A percentile compares a stretch with the other conserved stretches of the same genome.
These are phyloP conservation scores for Rhabdophis nuchalis DNA, from an alignment of 2,797 vertebrate species.

Conservation along the genomic window DNA sequence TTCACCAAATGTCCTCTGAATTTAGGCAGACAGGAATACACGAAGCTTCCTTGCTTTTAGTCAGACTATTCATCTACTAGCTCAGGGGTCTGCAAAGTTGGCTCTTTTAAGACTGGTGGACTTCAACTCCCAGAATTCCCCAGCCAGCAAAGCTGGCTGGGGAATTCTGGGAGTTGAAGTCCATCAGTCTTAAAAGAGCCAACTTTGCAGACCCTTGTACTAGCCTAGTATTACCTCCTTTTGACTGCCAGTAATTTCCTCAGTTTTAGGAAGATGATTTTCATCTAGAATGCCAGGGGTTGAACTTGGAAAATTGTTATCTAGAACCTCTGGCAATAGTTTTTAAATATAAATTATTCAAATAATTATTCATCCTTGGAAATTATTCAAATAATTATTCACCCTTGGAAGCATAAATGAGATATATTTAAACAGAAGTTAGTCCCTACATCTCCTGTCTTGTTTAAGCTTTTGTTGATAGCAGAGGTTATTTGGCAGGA, in stretches of 20 bases:
- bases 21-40: background rate
- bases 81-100: no score
- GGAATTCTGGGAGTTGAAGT: no score
- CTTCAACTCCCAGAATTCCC: no score
- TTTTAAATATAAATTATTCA: background rate
- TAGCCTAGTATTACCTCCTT: background rate
- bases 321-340: background rate
- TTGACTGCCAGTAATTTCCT: background rate
- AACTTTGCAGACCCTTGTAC: no score
- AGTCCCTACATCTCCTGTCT: background rate
- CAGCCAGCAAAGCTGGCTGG: no score
- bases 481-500: background rate
- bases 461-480: background rate
- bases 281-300: background rate
- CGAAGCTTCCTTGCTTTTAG: background rate
- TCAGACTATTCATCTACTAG: background rate
- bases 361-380: no score
- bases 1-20: background rate
- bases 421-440: background rate
- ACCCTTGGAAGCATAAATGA: background rate
- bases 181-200: no score
- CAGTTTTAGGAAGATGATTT: background rate
- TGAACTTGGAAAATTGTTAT: background rate
- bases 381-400: no score
- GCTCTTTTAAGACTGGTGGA: no score